Base-by-base conservation (phyloP, 2,888 invertebrate genomes). In the Bimastos eiseni region DNA sequence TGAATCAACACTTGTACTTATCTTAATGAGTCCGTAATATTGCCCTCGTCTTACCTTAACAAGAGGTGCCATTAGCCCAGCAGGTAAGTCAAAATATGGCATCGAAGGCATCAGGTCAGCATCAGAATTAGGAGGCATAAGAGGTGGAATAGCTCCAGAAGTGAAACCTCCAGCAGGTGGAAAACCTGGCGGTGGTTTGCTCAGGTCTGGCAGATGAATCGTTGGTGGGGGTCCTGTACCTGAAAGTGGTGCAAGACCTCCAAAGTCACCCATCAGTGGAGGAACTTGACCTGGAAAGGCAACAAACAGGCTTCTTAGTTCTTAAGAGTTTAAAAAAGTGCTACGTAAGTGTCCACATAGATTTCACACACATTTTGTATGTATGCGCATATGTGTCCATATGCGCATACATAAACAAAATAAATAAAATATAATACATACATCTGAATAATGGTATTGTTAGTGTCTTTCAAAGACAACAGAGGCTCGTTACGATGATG, bases 11-110 rank as follows among this genome's bases (percentile, higher is more conserved):
- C 8, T 0, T 70, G 11, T 70, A 70, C n/a, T 1, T n/a, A 70
- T 55, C 30, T 24, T 0, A 70, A 30, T 70, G n/a, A 70, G 70
- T n/a, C 30, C 30, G 70, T 17, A n/a, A n/a, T 70, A 70, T 1
- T n/a, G n/a, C 70, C n/a, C n/a, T 1, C 24, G 38, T 84, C 95
- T 95, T 95, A 97, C 97, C 96, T 97, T 97, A 91, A 99, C 97
- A 30, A 99, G 96, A n/a, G 99, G 98, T 91, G 98, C 98, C 97
- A 99, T 99, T 36, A 99, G 96, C 88, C 99, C 99, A 91, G 99
- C 99, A 4, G 99, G 99, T 92, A 99, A 96, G 95, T 99, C 99
- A 95, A 97, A 99, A 95, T 99, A 99, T 90, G 99, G 98, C 93
- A 98, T 97, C 41, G 97, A 97, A 41, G 98, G 98, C 95, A 97